Evolutionary conservation across 2,797 vertebrate genomes (phyloP).

Genomic region (Dicrostonyx torquatus): DNA sequence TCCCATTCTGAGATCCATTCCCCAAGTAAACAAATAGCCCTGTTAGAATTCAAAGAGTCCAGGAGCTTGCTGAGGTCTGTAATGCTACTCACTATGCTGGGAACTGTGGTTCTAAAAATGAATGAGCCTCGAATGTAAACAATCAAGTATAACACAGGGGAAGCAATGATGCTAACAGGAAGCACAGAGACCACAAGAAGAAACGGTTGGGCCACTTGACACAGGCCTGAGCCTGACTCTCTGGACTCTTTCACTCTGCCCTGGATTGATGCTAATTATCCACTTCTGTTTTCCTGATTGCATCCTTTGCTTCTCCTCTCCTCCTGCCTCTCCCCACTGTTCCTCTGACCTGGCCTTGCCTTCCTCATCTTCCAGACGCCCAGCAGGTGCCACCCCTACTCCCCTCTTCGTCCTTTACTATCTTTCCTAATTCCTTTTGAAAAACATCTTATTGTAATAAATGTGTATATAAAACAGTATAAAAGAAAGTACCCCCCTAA

Average conservation of each 20-base stretch:
- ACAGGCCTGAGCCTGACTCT: accelerated
- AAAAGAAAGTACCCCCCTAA: neutral
- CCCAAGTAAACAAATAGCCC: neutral
- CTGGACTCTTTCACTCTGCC: too few relatives aligned
- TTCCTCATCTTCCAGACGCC: neutral
- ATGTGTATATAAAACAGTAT: neutral
- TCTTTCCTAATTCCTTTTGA: neutral
- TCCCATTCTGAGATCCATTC: neutral
- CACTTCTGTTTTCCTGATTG: neutral
- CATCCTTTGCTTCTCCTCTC: neutral
- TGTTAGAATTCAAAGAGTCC: neutral
- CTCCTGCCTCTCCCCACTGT: neutral
- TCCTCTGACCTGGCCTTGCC: neutral
- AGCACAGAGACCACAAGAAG: neutral
- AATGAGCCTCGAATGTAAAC: neutral
- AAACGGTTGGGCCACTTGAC: too few relatives aligned
- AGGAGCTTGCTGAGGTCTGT: neutral
- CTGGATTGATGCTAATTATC: neutral
- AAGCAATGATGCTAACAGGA: neutral
- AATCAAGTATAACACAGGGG: neutral
- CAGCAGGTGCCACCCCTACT: accelerated
- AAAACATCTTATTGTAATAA: neutral
- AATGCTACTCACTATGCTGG: neutral
- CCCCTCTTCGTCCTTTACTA: neutral
- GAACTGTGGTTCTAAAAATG: neutral